These are phyloP conservation scores for Orchestes rusci DNA, from an alignment of 2,888 invertebrate species.

Conservation along the genomic window DNA sequence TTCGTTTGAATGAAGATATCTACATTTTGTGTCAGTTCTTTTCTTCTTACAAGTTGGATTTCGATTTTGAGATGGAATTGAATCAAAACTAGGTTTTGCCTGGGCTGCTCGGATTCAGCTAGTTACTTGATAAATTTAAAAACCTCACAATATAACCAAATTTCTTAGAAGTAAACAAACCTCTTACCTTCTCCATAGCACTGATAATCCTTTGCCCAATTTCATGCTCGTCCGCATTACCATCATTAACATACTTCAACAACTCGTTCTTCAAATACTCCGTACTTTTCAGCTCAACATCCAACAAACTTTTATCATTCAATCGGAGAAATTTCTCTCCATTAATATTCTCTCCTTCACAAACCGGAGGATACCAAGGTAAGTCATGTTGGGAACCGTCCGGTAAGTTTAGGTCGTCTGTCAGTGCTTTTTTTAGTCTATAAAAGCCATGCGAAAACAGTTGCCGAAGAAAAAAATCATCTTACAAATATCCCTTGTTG, in stretches of 20 bases:
- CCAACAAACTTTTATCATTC: conserved; percentile 34
- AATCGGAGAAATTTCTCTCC: conserved; percentile 40
- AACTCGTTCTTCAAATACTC: conserved; percentile 36
- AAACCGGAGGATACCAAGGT: conserved; percentile 73
- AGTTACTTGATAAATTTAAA: too few relatives aligned
- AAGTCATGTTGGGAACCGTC: conserved; percentile 57
- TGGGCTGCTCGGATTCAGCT: too few relatives aligned
- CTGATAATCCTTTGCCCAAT: conserved; percentile 70
- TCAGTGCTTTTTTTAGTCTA: conserved; percentile 50
- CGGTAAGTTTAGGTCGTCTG: conserved; percentile 56
- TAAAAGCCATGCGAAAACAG: conserved; percentile 19
- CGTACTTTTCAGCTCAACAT: conserved; percentile 33
- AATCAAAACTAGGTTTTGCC: too few relatives aligned
- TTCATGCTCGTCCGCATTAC: conserved; percentile 55
- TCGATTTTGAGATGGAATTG: too few relatives aligned
- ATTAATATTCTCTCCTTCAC: conserved; percentile 43
- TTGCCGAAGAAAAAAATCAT: too few relatives aligned
- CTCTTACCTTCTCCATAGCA: conserved; percentile 58
- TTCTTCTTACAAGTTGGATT: too few relatives aligned
- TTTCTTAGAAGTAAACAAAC: too few relatives aligned
- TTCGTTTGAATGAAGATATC: too few relatives aligned
- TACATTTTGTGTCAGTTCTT: too few relatives aligned
- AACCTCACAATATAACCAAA: too few relatives aligned
- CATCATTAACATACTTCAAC: conserved; percentile 40
- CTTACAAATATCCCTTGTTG: conserved; percentile 72